Conservation (phyloP, 2,113 vertebrate species). For the Plestiodon gilberti region DNA sequence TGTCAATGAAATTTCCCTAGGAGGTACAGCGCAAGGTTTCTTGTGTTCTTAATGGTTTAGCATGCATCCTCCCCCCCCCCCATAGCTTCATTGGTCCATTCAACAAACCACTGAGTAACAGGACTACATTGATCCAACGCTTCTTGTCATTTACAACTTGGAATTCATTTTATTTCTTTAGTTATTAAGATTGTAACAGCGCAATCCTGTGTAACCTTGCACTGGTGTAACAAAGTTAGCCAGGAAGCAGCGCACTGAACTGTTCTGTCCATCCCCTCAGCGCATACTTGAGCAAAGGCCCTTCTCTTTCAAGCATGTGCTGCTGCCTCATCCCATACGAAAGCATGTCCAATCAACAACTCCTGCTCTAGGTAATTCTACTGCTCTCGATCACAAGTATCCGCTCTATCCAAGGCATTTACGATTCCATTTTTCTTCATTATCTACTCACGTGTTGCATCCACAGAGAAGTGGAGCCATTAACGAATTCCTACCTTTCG, state of each 20-base stretch:
- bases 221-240: too few relatives aligned
- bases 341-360: too few relatives aligned
- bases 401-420: background rate
- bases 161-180: too few relatives aligned
- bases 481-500: constrained; percentile 61
- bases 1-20: background rate
- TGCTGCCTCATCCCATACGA: too few relatives aligned
- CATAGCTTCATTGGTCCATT: background rate
- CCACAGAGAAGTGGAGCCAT: constrained; percentile 48
- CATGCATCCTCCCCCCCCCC: background rate
- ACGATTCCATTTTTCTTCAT: background rate
- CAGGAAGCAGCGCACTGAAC: too few relatives aligned
- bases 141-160: background rate
- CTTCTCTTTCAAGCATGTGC: background rate
- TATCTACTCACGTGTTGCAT: background rate
- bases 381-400: background rate
- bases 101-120: background rate
- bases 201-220: too few relatives aligned
- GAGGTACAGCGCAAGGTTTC: background rate
- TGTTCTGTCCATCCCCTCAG: too few relatives aligned
- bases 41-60: background rate
- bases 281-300: background rate
- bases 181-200: too few relatives aligned
- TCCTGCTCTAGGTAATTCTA: background rate
- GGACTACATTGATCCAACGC: background rate